These are phyloP conservation scores for Phenacoccus solenopsis DNA, from an alignment of 1,140 invertebrate genomes.

Conservation along the genomic window DNA sequence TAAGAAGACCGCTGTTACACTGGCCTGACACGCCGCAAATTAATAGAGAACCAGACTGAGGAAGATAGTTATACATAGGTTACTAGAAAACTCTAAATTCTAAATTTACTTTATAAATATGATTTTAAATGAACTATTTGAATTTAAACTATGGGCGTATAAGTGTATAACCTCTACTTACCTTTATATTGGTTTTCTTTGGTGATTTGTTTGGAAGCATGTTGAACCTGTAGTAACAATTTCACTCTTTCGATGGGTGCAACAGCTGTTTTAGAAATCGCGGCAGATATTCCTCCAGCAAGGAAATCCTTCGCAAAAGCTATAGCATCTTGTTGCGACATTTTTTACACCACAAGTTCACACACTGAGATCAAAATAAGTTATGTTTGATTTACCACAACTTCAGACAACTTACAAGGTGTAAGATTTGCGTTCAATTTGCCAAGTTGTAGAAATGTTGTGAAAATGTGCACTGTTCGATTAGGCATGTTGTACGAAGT, in stretches of 20 bases:
- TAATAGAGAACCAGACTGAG: neutral
- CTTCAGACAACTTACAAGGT: too few species aligned
- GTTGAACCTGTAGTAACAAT: constrained; percentile 79
- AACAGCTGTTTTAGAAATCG: constrained; percentile 76
- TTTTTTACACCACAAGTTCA: neutral
- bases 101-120: neutral
- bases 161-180: constrained; percentile 49
- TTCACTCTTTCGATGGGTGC: constrained; percentile 90
- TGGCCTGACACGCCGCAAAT: neutral
- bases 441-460: too few species aligned
- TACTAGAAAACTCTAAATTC: too few species aligned
- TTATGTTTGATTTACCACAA: too few species aligned
- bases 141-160: neutral
- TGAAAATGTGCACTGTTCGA: too few species aligned
- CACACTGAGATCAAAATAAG: neutral
- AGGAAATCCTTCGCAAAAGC: constrained; percentile 66
- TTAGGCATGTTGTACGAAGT: too few species aligned
- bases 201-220: constrained; percentile 69
- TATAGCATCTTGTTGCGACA: constrained; percentile 43
- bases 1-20: neutral
- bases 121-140: neutral
- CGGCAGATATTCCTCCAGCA: constrained; percentile 77
- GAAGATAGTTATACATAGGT: too few species aligned
- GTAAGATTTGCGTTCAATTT: too few species aligned
- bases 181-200: constrained; percentile 71